Base-by-base conservation (phyloP, 2,797 vertebrate species). In the Lepilemur septentrionalis region DNA sequence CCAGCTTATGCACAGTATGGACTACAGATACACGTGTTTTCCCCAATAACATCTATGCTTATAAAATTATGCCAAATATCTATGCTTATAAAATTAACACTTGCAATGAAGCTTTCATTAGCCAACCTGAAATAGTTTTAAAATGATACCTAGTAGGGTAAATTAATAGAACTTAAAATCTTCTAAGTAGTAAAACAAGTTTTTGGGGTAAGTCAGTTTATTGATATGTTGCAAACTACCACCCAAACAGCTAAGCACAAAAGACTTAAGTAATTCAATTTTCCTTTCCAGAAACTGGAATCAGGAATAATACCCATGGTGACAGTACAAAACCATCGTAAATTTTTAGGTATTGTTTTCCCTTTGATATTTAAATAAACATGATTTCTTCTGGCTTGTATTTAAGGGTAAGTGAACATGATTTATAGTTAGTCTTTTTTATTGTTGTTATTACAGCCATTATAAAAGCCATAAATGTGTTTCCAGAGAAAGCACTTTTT, bases 341-440 rank as follows among this genome's bases (percentile, higher is more conserved):
- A 50, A 38, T 41, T 87, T 81, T 52, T 86, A 72, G 82, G 14
- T 78, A 38, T 57, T 92, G 82, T 63, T 67, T 67, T 18, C 5
- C 73, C 69, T 92, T 93, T 85, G 87, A 28, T 95, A 96, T 94
- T 96, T 96, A 88, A 96, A 94, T 96, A 96, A 93, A 91, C 96
- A 79, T 93, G 15, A 94, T 96, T 90, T 91, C 92, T 97, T 95
- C 93, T 95, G 83, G n/a, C 61, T 73, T 35, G 46, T 91, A 84
- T 93, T 96, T 96, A 88, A 70, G 38, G 38, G 43, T 84, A 94
- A 52, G 38, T 92, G 50, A 93, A 95, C 67, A 83, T 94, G 90
- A 98, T 97, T 97, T 91, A 94, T 7, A 89, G 46, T 82, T 73
- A 88, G 89, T 91, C 73, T 97, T 88, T 73, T 70, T 94, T 92